Base-by-base conservation (phyloP, 2,888 invertebrate species). In the Drosophila merina region DNA sequence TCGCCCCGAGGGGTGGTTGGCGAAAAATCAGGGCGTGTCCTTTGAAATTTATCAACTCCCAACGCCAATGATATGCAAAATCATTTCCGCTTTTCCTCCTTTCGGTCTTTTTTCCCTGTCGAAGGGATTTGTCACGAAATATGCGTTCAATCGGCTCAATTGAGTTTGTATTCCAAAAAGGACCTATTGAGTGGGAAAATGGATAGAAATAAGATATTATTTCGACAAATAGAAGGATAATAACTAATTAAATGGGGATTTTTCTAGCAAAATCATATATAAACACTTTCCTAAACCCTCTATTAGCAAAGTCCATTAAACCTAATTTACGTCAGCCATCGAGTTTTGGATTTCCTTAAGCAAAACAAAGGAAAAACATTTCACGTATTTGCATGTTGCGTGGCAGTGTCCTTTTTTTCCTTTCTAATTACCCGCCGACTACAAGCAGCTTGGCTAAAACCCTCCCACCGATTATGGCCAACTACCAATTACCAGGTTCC, bases 51-150 rank as follows among this genome's bases (percentile, higher is more conserved):
- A 81, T 83, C 80, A 83, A 78, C 71, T 79, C 57, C 49, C 58
- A 38, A n/a, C 33, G 42, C 47, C 80, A 75, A 77, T 74, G 86
- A 83, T 87, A 85, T 85, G 87, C 87, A 80, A 85, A 85, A 80
- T 82, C 44, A 25, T 44, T 48, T 54, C 69, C 49, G 58, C 40
- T 50, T 42, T 38, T 9, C n/a, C 28, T 45, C 12, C 12, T 50
- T 3, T 20, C n/a, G 1, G 0, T 40, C 30, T 31, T 25, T 26
- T 12, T 44, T 26, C 68, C 57, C 66, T 45, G 67, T 60, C 57
- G 36, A 52, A 58, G 68, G 50, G 55, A 57, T 69, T 62, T 52
- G 33, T 33, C 44, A 45, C 42, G 49, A 20, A 47, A 58, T 49
- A 25, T 52, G 64, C 77, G 67, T 57, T 72, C 51, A 58, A 67